These are phyloP conservation scores for Peucedramus taeniatus DNA, from an alignment of 2,113 vertebrate genomes.

Conservation along the genomic window DNA sequence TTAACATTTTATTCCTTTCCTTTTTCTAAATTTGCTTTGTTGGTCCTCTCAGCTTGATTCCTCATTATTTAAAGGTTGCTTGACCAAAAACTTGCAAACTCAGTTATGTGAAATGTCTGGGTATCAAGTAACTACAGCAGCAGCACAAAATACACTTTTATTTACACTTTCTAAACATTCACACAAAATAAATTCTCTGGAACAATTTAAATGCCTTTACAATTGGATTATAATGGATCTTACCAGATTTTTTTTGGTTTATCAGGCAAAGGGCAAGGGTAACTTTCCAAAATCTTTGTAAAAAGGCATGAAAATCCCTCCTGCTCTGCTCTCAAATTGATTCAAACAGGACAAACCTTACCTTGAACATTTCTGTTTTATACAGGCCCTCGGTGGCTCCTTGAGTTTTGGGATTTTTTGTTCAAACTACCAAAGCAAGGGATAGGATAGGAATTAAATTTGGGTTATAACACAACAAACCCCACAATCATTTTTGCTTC, in stretches of 20 bases:
- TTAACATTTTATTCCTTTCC: not conserved
- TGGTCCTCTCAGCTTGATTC: not conserved
- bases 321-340: not conserved
- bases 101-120: not conserved
- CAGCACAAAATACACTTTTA: not conserved
- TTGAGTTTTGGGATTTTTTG: slow-evolving; percentile 75
- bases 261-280: not conserved
- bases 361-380: slow-evolving; percentile 89
- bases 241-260: not conserved
- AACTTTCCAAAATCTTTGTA: not conserved
- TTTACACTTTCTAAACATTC: not conserved
- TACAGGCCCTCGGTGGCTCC: slow-evolving; percentile 63
- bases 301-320: not conserved
- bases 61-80: not conserved
- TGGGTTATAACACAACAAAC: not conserved
- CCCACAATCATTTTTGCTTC: not conserved
- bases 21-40: not conserved
- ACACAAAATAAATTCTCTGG: not conserved
- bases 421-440: slow-evolving; percentile 83
- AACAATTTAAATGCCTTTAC: not conserved
- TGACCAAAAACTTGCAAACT: not conserved
- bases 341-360: slow-evolving; percentile 64
- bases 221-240: not conserved
- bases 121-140: not conserved
- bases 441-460: not conserved